Evolutionary conservation across 35 echinoderm and acorn worm genomes (phyloP).

Genomic region (Anneissia japonica): DNA sequence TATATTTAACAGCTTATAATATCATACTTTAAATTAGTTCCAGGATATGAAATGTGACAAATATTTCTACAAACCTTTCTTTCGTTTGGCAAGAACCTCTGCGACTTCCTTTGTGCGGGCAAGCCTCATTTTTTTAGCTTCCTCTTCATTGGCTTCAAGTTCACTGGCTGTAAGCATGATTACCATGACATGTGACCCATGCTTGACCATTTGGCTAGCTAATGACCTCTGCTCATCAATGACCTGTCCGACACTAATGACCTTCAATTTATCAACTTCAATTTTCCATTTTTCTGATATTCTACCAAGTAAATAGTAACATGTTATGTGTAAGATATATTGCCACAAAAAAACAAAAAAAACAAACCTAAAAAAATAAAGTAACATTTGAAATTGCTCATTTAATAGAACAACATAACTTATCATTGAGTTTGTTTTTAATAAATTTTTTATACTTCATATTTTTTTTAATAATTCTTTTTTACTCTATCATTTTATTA

Average conservation of each 20-base stretch:
- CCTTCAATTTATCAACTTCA: slow-evolving; percentile 54
- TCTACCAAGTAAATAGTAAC: slow-evolving; percentile 16
- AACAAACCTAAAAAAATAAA: too few relatives aligned
- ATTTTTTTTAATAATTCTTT: too few relatives aligned
- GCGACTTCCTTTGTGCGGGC: slow-evolving; percentile 76
- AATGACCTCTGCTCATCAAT: slow-evolving; percentile 44
- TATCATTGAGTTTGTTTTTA: too few relatives aligned
- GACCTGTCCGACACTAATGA: slow-evolving; percentile 77
- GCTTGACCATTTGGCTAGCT: slow-evolving; percentile 37
- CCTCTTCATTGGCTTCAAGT: slow-evolving; percentile 46
- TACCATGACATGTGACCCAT: slow-evolving; percentile 83
- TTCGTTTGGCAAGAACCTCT: slow-evolving; percentile 74
- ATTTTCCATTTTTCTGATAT: slow-evolving; percentile 36
- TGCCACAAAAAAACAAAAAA: too few relatives aligned
- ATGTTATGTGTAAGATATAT: background rate
- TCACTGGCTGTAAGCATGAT: slow-evolving; percentile 79
- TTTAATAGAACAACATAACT: too few relatives aligned
- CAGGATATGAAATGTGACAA: too few relatives aligned
- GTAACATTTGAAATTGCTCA: too few relatives aligned
- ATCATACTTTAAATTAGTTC: too few relatives aligned
- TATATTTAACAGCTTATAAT: too few relatives aligned
- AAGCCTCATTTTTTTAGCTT: slow-evolving; percentile 45
- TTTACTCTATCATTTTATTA: too few relatives aligned
- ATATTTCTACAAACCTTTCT: slow-evolving; percentile 53
- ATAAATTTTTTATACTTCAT: too few relatives aligned